Percentiles rank a stretch among this genome's conserved stretches.
These are phyloP conservation scores for Acleris laterana DNA, from an alignment of 2,888 invertebrate species.

Conservation along the genomic window DNA sequence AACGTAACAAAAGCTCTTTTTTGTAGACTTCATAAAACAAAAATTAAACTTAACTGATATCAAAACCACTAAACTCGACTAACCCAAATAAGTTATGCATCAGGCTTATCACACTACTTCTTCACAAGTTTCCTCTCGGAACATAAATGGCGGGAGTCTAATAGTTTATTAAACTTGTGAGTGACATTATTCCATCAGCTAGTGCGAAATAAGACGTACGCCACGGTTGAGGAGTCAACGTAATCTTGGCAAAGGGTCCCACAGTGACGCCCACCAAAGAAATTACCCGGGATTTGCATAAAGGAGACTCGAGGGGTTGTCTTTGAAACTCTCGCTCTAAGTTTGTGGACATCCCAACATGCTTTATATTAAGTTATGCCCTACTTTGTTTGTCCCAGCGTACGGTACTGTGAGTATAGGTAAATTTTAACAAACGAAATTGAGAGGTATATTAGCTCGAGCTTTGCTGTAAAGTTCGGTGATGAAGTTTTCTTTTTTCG, in stretches of 20 bases:
- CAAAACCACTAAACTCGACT: no score
- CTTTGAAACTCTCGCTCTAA: constrained; percentile 72
- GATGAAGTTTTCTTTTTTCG: not conserved
- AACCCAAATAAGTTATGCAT: not conserved
- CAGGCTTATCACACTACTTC: not conserved
- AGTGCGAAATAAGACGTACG: constrained; percentile 58
- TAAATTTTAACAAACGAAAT: constrained; percentile 34
- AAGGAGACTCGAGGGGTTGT: constrained; percentile 75
- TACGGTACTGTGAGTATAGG: constrained; percentile 49
- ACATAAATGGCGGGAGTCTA: constrained; percentile 10
- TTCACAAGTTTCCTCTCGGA: constrained; percentile 4
- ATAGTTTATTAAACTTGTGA: constrained; percentile 23
- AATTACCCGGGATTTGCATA: constrained; percentile 80
- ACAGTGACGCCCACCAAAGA: constrained; percentile 73
- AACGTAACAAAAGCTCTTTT: no score
- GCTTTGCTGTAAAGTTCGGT: not conserved
- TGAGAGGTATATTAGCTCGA: not conserved
- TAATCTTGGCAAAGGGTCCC: constrained; percentile 74
- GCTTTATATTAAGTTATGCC: constrained; percentile 73
- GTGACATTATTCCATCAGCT: constrained; percentile 45
- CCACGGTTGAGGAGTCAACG: constrained; percentile 68
- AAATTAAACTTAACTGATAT: no score
- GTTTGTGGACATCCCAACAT: constrained; percentile 74
- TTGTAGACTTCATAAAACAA: no score
- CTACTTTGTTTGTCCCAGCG: constrained; percentile 45